Evolutionary conservation across 2,888 invertebrate species (phyloP), one percentile per base, ranked within the genome.

Genomic region (Pandemis corylana): DNA sequence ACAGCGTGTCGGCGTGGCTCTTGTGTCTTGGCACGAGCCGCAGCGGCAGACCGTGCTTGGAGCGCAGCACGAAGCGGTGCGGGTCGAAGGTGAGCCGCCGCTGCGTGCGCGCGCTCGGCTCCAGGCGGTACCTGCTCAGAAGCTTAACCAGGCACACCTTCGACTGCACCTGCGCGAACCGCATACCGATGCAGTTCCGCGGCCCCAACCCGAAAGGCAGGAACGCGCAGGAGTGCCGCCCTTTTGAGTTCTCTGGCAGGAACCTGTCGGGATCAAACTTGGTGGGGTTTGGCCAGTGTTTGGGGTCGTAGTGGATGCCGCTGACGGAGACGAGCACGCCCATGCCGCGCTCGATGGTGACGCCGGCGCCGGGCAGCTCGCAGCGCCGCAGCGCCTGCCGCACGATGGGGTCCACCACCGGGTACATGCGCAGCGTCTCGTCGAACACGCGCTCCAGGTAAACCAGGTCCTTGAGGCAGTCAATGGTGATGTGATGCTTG

Each of bases 121-220:
- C 70, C 75, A 78, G 68, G 59, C 76, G 75, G 76, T 76, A 79
- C 10, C 59, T n/a, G 0, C 46, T 67, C 53, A 79, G 77, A 41
- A 79, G 49, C 70, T 76, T 76, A 59, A 76, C 63, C 5, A 78
- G 56, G 51, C 78, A 76, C 69, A 78, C 70, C 42, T 68, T 68
- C 7, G 79, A 78, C 75, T 78, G 77, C 63, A 78, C 76, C 44
- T 72, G 65, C n/a, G 78, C 78, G 74, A 79, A 79, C 9, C 79
- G 71, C 75, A 78, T 76, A 0, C 78, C 73, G 46, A 73, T 68
- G 20, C 73, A 73, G 44, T 74, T 74, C 42, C 74, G 65, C 5
- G 77, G 76, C n/a, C 77, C 77, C 6, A 76, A 66, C 2, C 76
- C 76, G 61, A 76, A 76, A 36, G 77, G 77, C 46, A 78, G 20